Base-by-base conservation (phyloP, 2,797 vertebrate genomes). In the Lagodon rhomboides region DNA sequence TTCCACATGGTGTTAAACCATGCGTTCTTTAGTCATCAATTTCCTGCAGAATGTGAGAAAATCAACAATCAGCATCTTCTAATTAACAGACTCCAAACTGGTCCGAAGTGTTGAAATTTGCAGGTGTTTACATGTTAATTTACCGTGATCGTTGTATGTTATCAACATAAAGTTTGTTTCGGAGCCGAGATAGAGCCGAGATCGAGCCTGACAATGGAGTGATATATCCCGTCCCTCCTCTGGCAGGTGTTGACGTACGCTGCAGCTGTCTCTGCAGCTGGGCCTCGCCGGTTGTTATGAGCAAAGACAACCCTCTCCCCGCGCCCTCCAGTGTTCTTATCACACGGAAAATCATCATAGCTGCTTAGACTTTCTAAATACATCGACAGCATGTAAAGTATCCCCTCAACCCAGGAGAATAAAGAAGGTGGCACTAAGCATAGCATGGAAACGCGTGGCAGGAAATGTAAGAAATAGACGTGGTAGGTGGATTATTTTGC, bases 251-350 rank as follows among this genome's bases (percentile, higher is more conserved):
- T 83, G 85, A 83, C 49, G 22, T 82, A 41, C 30, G 63, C 72
- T 25, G 38, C 89, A 91, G 87, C 88, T 92, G 91, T 79, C 78
- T 69, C 50, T 80, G 82, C 90, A 93, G 89, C 91, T 93, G 89
- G 81, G 77, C 51, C 76, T 53, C 12, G 59, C 59, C 59, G 73
- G 65, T 79, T 78, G 58, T 77, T 87, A 91, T 85, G 75, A 86
- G 74, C 8, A 10, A 77, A 88, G 69, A 88, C 72, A 75, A 77
- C 76, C 56, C 64, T 77, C 41, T 22, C 67, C 54, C 56, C 47
- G 62, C 34, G 46, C 79, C 65, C 73, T 82, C 55, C 44, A 47
- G 58, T 58, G 68, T 82, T 86, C 74, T 51, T 50, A 80, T 77
- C 78, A 58, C 44, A 63, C 30, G 51, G 53, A 63, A 76, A 89